A percentile compares a stretch with the other conserved stretches of the same genome.
Evolutionary conservation across 2,113 vertebrate species (phyloP).

Genomic region (Columbina picui): DNA sequence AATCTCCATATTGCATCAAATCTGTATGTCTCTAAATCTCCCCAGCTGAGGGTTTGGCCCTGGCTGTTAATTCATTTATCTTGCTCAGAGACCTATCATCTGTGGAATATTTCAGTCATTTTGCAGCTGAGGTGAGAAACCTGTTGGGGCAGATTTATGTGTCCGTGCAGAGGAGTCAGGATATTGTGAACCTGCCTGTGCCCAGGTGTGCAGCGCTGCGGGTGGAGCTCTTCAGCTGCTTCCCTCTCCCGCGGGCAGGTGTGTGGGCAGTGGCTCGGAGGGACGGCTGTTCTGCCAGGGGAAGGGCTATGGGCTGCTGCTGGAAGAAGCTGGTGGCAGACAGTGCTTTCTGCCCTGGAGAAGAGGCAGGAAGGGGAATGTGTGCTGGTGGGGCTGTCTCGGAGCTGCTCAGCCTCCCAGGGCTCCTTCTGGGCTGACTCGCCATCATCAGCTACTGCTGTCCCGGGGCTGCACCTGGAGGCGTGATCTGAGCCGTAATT

Average conservation of each 20-base stretch:
- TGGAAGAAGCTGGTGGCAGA: neutral
- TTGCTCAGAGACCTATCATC: slow-evolving; percentile 34
- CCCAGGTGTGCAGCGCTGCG: neutral
- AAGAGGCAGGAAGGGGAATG: neutral
- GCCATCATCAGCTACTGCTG: neutral
- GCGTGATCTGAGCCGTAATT: neutral
- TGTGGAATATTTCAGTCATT: slow-evolving; percentile 17
- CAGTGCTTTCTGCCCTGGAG: neutral
- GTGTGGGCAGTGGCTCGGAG: neutral
- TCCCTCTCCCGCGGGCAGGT: neutral
- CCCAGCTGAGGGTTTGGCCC: neutral
- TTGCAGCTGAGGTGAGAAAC: slow-evolving; percentile 26
- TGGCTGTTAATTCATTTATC: slow-evolving; percentile 7
- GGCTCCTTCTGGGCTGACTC: neutral
- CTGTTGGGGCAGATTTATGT: slow-evolving; percentile 24
- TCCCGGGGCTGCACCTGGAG: neutral
- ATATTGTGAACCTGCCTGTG: neutral
- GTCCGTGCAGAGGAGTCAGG: neutral
- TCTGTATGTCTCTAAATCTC: neutral
- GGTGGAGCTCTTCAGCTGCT: neutral
- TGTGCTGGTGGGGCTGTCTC: neutral
- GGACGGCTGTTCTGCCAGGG: fast-evolving
- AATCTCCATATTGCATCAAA: neutral
- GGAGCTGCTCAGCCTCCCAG: neutral
- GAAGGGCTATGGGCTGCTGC: neutral